A percentile compares a stretch with the other conserved stretches of the same genome.
phyloP scores from a whole-genome alignment of 1,140 invertebrate species.

The Pseudomyrmex dendroicus region DNA sequence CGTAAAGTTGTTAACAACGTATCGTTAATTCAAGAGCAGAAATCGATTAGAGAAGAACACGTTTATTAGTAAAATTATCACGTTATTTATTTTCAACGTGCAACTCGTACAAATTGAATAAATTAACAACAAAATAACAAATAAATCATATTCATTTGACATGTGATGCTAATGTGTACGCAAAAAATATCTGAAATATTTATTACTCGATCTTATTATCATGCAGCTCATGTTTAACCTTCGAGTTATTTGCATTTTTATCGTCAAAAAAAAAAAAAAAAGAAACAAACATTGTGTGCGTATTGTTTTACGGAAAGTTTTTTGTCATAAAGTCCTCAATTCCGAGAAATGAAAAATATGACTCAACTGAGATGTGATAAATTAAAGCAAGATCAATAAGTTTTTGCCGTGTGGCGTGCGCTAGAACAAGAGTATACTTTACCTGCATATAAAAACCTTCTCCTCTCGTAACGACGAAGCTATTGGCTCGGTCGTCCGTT shows the following conservation, averaged over 20 bases:
- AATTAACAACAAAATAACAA: background rate
- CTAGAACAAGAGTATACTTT: slow-evolving; percentile 72
- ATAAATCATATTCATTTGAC: background rate
- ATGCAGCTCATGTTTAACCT: no score
- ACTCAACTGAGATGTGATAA: background rate
- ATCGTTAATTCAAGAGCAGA: slow-evolving; percentile 21
- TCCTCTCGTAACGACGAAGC: slow-evolving; percentile 90
- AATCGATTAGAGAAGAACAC: slow-evolving; percentile 3
- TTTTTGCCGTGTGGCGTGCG: background rate
- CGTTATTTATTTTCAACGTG: background rate
- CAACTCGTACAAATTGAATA: slow-evolving; percentile 8
- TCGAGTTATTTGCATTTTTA: background rate
- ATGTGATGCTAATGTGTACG: background rate
- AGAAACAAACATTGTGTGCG: no score
- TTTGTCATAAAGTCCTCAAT: no score
- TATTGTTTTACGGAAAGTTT: no score
- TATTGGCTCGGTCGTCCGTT: slow-evolving; percentile 90
- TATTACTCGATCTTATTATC: background rate
- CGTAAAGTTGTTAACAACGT: slow-evolving; percentile 19
- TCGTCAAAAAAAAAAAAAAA: background rate
- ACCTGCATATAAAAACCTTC: slow-evolving; percentile 95
- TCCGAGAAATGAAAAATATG: no score
- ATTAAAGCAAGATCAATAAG: background rate
- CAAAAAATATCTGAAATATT: background rate
- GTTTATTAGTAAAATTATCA: slow-evolving; percentile 30